phyloP scores from a whole-genome alignment of 1,140 invertebrate species.

The Lepidurus apus region DNA sequence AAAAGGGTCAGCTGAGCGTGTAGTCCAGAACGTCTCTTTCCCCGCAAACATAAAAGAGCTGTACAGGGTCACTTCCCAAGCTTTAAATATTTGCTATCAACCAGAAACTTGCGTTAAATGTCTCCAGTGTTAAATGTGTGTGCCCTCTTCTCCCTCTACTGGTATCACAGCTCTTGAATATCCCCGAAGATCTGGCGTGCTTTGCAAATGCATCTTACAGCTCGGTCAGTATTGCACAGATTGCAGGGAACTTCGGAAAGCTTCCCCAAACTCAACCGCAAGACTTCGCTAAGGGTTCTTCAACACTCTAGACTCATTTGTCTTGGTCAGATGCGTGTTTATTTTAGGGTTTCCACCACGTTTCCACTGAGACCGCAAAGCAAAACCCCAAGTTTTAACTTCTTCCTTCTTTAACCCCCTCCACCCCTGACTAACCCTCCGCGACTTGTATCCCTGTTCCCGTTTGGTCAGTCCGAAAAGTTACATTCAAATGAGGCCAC shows the following conservation, averaged over 20 bases:
- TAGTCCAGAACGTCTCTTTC: background rate
- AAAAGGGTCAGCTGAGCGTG: background rate
- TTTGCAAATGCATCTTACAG: background rate
- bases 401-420: background rate
- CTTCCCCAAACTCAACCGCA: background rate
- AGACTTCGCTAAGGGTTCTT: background rate
- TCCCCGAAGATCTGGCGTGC: background rate
- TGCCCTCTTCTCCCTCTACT: constrained; percentile 2
- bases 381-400: background rate
- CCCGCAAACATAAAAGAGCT: background rate
- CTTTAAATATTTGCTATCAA: constrained; percentile 1
- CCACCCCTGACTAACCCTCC: background rate
- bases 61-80: background rate
- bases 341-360: background rate
- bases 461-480: background rate
- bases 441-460: background rate
- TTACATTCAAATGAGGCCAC: constrained; percentile 3
- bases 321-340: constrained; percentile 21
- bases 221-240: background rate
- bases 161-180: background rate
- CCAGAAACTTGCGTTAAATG: background rate
- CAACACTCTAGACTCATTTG: constrained; percentile 10
- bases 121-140: constrained; percentile 7
- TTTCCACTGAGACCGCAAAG: background rate
- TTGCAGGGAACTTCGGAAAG: background rate